Evolutionary conservation across 2,888 invertebrate genomes (phyloP).

Genomic region (Unio delphinus): DNA sequence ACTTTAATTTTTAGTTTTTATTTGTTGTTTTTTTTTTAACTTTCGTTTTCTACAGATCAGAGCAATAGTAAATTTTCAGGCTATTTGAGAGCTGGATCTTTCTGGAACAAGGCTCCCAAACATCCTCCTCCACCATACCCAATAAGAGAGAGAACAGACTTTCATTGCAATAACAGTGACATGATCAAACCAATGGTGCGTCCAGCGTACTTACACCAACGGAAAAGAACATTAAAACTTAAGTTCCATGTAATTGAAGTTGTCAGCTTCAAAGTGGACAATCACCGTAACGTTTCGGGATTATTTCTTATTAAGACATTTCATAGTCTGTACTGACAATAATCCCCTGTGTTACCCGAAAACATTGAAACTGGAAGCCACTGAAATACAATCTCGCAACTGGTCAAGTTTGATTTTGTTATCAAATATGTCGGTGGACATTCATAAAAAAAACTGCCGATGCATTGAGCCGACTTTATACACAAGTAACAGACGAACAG

Average conservation of each 20-base stretch:
- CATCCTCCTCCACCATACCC: too few species aligned
- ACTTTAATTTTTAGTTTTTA: too few species aligned
- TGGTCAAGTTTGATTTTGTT: constrained; percentile 23
- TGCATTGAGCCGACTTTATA: background rate
- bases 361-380: constrained; percentile 21
- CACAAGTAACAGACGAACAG: too few species aligned
- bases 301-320: constrained; percentile 6
- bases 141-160: too few species aligned
- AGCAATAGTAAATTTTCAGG: too few species aligned
- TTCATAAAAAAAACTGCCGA: background rate
- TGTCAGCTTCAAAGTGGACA: constrained; percentile 19
- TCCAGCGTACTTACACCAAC: constrained; percentile 22
- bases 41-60: too few species aligned
- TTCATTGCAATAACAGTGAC: constrained; percentile 9
- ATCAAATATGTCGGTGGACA: constrained; percentile 9
- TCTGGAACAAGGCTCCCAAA: too few species aligned
- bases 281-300: constrained; percentile 19
- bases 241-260: constrained; percentile 29
- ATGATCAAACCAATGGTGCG: constrained; percentile 27
- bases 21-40: too few species aligned
- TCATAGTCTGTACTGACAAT: constrained; percentile 15
- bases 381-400: background rate
- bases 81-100: too few species aligned
- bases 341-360: constrained; percentile 14
- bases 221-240: constrained; percentile 29